These are phyloP conservation scores for Pycnomerus fuliginosus DNA, from an alignment of 2,888 invertebrate species.

Conservation along the genomic window DNA sequence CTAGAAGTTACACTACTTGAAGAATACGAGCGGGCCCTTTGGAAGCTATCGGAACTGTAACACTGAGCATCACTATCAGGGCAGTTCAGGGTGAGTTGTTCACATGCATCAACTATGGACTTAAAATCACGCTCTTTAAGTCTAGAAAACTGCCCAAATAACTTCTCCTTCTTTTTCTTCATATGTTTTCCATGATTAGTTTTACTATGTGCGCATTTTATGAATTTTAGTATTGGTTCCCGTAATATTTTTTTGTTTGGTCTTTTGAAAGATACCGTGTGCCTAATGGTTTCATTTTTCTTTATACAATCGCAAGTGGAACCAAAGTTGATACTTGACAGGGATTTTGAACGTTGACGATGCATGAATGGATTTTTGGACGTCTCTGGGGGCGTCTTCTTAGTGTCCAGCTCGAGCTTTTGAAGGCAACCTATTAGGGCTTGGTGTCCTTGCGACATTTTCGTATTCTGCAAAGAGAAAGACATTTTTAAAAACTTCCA, in stretches of 20 bases:
- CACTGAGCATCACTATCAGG: conserved; percentile 30
- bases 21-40: conserved; percentile 34
- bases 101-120: conserved; percentile 49
- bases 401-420: conserved; percentile 47
- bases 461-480: conserved; percentile 28
- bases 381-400: conserved; percentile 25
- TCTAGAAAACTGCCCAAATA: conserved; percentile 43
- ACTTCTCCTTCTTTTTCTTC: conserved; percentile 31
- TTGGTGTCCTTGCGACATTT: conserved; percentile 50
- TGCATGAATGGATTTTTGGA: conserved; percentile 46
- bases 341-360: conserved; percentile 48
- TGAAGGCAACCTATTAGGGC: conserved; percentile 45
- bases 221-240: conserved; percentile 59
- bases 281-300: conserved; percentile 39
- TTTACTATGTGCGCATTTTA: conserved; percentile 44
- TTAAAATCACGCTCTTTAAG: conserved; percentile 47
- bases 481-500: conserved; percentile 14
- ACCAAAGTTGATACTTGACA: conserved; percentile 48
- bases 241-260: conserved; percentile 54
- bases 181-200: conserved; percentile 16
- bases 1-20: conserved; percentile 19
- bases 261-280: conserved; percentile 44
- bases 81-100: conserved; percentile 46
- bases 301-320: conserved; percentile 43
- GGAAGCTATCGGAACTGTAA: conserved; percentile 42